Percentiles rank a stretch among this genome's conserved stretches.
phyloP scores from a whole-genome alignment of 2,113 vertebrate genomes.

The Hippocampus mohnikei region DNA sequence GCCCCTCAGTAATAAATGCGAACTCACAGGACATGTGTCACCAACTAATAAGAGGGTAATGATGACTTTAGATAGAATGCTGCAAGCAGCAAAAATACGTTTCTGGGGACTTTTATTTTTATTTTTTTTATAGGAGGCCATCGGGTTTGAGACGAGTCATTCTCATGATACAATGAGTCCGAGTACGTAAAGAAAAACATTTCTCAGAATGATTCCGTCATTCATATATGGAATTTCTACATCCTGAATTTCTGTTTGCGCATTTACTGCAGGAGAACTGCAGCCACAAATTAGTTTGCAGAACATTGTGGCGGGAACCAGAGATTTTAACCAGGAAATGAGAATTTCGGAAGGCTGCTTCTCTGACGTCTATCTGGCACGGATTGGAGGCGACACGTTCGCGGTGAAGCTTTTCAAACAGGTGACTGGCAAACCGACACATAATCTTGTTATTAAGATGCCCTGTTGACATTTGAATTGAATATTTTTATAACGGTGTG shows the following conservation, averaged over 20 bases:
- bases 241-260: background rate
- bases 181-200: background rate
- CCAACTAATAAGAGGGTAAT: constrained; percentile 8
- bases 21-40: background rate
- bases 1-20: no score
- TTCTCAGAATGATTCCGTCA: background rate
- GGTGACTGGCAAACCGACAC: constrained; percentile 44
- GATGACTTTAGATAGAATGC: background rate
- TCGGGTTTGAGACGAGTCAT: background rate
- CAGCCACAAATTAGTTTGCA: constrained; percentile 51
- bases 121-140: background rate
- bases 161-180: background rate
- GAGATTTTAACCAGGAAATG: constrained; percentile 65
- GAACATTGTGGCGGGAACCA: constrained; percentile 66
- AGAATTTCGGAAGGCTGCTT: constrained; percentile 63
- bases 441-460: no score
- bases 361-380: constrained; percentile 68
- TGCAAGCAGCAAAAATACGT: background rate
- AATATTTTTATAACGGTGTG: background rate
- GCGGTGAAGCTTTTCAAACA: constrained; percentile 77
- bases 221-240: no score
- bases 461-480: background rate
- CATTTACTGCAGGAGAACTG: constrained; percentile 1
- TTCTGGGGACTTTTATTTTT: background rate
- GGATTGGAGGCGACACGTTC: constrained; percentile 55